Evolutionary conservation across 2,113 vertebrate species (phyloP), one percentile per base, ranked within the genome.

Genomic region (Hucho hucho): DNA sequence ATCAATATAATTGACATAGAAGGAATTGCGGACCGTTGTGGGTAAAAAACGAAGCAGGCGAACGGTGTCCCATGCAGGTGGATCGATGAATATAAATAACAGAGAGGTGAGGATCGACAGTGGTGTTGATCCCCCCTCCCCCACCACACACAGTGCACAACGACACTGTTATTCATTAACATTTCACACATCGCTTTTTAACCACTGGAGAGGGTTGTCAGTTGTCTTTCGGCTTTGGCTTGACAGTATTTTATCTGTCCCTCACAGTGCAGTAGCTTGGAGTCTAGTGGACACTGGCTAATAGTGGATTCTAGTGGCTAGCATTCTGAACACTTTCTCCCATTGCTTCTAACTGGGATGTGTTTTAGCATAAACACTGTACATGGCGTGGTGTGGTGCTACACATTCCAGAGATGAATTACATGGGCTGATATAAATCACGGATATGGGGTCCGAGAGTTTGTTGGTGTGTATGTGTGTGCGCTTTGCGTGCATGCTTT

Each of bases 1-100:
- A 93, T 94, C 92, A 63, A 91, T 93, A 90, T 80, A 91, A 92
- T 90, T 92, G 92, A 92, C 88, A 82, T 87, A 79, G 87, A 58
- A 78, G 89, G 78, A 85, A 88, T 80, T 84, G 81, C 73, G 7
- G 68, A 11, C 59, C 7, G 0, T 22, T n/a, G 58, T 61, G n/a
- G 4, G 24, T 61, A 61, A n/a, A 4, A 61, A 61, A 2, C 6
- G 2, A 22, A 11, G n/a, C n/a, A 6, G 14, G n/a, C 1, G n/a
- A 61, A 61, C 12, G 13, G 14, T 16, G 47, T 4, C 13, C 49
- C 49, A 18, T 18, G 14, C n/a, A 24, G 18, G 78, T 13, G 43
- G 69, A 74, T 73, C 78, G 11, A 32, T 70, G 78, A 80, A 78
- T 80, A 75, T 74, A 63, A 83, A 84, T 47, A 78, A 47, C 25